Evolutionary conservation across 2,888 invertebrate species (phyloP).

Genomic region (Hirtodrosophila histrioides): DNA sequence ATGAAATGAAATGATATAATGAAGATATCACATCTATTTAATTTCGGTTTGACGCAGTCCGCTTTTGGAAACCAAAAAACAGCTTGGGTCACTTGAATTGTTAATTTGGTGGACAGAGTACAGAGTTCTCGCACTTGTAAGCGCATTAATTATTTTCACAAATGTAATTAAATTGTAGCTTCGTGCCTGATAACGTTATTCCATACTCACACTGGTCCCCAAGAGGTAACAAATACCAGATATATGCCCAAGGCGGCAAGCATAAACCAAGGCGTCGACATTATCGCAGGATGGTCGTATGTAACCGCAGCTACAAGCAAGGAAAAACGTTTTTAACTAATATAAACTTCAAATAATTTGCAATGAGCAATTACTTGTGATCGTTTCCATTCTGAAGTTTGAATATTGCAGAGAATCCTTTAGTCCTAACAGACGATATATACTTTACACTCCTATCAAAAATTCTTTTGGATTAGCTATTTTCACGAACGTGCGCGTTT

Average conservation of each 20-base stretch:
- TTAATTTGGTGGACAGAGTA: conserved; percentile 33
- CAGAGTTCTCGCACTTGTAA: not conserved
- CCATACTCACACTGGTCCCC: conserved; percentile 67
- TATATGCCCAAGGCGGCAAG: conserved; percentile 62
- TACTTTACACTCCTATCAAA: not conserved
- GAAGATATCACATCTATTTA: conserved; percentile 3
- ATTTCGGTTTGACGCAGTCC: not conserved
- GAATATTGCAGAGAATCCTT: not conserved
- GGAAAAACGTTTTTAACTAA: not conserved
- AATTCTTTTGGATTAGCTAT: not conserved
- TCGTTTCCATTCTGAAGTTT: conserved; percentile 30
- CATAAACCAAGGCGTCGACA: conserved; percentile 63
- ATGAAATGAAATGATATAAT: conserved; percentile 1
- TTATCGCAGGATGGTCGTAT: conserved; percentile 46
- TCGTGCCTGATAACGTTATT: not conserved
- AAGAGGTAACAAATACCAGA: conserved; percentile 60
- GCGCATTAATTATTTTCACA: conserved; percentile 10
- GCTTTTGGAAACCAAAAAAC: not conserved
- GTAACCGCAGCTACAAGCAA: conserved; percentile 1
- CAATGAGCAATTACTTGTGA: conserved; percentile 15
- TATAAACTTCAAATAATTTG: not conserved
- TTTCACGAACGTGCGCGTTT: conserved; percentile 30
- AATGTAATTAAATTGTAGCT: not conserved
- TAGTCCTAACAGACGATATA: not conserved
- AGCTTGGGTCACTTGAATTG: conserved; percentile 23